Evolutionary conservation across 2,113 vertebrate species (phyloP), one percentile per base, ranked within the genome.

Genomic region (Sturnus vulgaris): DNA sequence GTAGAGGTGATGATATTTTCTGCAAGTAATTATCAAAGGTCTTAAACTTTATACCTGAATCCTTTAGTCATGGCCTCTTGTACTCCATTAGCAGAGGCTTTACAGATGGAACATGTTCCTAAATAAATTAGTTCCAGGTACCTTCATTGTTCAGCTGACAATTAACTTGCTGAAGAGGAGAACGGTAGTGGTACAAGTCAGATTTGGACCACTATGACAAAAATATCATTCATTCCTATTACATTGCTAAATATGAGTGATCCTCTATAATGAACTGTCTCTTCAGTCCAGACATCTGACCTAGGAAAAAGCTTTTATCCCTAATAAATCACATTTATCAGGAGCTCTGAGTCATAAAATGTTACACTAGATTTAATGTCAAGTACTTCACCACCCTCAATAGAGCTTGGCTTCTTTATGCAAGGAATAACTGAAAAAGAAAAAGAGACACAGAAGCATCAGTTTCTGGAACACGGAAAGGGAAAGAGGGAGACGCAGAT

Each of bases 291-390:
- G 85, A 85, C 53, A 84, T 59, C 81, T 95, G 77, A 81, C 90
- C 87, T 73, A 86, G 52, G 64, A 78, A 95, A 95, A 86, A 90
- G 92, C 75, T 94, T 95, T 96, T 93, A 63, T 93, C n/a, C 88
- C 18, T 23, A 79, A 76, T 79, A 95, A 92, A 70, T 92, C 33
- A 60, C 66, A 81, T 93, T 93, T 80, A 73, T 92, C 78, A 70
- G 66, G 55, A 90, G 56, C 63, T 88, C 57, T 93, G 87, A 96
- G 87, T 93, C 75, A 92, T 79, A 85, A 92, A 92, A 77, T 77
- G 68, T 82, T 55, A 17, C 52, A 53, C 52, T 53, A 53, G 52
- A 80, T 91, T 85, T 94, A 75, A 85, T 80, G 66, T 84, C 40
- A 89, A 80, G 55, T 87, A 61, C 46, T 93, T 82, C 70, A 63